A percentile compares a stretch with the other conserved stretches of the same genome.
Conservation (phyloP, 2,113 vertebrate species). For the Podarcis muralis region DNA sequence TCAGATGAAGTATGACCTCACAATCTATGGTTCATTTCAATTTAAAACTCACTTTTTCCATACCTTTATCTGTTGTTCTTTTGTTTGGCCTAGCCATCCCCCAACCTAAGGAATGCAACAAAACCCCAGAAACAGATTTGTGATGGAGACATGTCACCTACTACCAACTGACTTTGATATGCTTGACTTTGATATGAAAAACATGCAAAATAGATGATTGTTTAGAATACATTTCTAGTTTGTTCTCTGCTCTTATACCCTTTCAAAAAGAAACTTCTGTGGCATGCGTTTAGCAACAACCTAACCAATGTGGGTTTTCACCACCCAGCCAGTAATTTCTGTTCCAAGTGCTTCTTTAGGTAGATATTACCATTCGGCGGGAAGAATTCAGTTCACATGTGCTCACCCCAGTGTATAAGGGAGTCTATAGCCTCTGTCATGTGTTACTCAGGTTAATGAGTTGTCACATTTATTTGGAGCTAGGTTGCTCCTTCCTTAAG, state of each 20-base stretch:
- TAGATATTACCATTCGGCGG: not conserved
- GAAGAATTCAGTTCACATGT: not conserved
- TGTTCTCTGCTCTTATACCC: not conserved
- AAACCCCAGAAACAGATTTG: slow-evolving; percentile 56
- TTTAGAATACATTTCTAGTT: not conserved
- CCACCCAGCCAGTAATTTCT: not conserved
- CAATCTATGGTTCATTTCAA: slow-evolving; percentile 12
- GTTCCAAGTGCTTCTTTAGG: not conserved
- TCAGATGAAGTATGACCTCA: slow-evolving; percentile 55
- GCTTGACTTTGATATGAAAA: slow-evolving; percentile 1
- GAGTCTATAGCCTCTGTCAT: too few species aligned
- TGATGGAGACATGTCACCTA: slow-evolving; percentile 56
- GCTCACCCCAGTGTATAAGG: too few species aligned
- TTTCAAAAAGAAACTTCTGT: not conserved
- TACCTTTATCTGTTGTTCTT: slow-evolving; percentile 28
- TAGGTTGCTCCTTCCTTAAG: too few species aligned
- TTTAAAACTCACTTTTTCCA: slow-evolving; percentile 18
- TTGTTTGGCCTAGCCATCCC: slow-evolving; percentile 6
- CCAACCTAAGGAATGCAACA: slow-evolving; percentile 16
- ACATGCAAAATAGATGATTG: not conserved
- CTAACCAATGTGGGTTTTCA: not conserved
- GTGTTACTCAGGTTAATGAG: too few species aligned
- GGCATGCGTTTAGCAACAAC: not conserved
- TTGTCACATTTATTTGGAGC: too few species aligned
- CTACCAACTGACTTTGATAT: slow-evolving; percentile 57